Base-by-base conservation (phyloP, 2,113 vertebrate genomes). In the Capra hircus region DNA sequence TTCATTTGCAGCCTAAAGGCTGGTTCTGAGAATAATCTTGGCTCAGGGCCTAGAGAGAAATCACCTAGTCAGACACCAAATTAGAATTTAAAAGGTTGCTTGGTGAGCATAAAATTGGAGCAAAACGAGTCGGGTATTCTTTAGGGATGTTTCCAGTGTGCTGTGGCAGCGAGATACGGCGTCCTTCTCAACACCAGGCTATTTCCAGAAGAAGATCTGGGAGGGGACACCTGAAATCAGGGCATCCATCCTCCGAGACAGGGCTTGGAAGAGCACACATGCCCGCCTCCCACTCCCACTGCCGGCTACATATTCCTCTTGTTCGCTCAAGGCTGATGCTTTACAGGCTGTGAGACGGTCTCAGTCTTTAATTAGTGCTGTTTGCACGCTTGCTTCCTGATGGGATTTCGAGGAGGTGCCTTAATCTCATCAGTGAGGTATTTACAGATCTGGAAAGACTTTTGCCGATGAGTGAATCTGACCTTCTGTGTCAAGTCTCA, bases 31-130 rank as follows among this genome's bases (percentile, higher is more conserved):
- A 95, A 82, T 17, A 90, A 62, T 43, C 30, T 43, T 96, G 92
- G 94, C 81, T 94, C 50, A 7, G 48, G 19, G 96, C 94, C 95
- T 78, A 43, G 92, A 78, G 60, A 74, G 62, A 80, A 88, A 52
- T 94, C 85, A 33, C 84, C 85, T 45, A 14, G 84, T 96, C 43
- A 77, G 88, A 74, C 55, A n/a, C 52, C 16, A 48, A 50, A 83
- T 62, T 23, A 64, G 40, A 90, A 13, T 64, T 78, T 93, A 33
- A 84, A 84, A 90, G 40, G 40, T 21, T 96, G 94, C 93, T 97
- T 85, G 94, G 92, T 33, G 59, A 94, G 97, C 88, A 94, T 13
- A 96, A 95, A 98, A 88, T 45, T 16, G 17, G 87, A 96, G 91
- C 43, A n/a, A 4, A 2, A n/a, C 3, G 64, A 53, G 85, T 23